Evolutionary conservation across 2,113 vertebrate species (phyloP).

Genomic region (Amblyopsis rosae): DNA sequence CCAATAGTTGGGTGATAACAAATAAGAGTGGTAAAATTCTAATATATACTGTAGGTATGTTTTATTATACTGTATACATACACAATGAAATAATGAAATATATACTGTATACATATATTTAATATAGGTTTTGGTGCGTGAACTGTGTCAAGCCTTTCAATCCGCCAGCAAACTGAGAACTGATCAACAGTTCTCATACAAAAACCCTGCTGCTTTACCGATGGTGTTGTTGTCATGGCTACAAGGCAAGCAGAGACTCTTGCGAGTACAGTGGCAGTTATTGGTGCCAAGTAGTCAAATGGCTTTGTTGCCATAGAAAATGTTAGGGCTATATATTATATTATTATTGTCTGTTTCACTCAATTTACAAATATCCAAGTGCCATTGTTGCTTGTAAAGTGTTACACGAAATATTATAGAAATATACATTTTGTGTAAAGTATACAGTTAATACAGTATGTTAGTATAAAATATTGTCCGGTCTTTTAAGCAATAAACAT

Average conservation of each 20-base stretch:
- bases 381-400: no score
- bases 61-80: not conserved
- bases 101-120: not conserved
- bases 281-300: conserved; percentile 42
- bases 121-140: no score
- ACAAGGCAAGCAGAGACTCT: conserved; percentile 17
- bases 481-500: no score
- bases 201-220: conserved; percentile 14
- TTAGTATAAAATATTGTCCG: no score
- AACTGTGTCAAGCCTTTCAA: no score
- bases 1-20: not conserved
- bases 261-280: conserved; percentile 19
- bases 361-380: no score
- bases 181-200: conserved; percentile 11
- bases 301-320: conserved; percentile 49
- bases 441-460: no score
- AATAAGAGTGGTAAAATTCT: not conserved
- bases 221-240: conserved; percentile 32
- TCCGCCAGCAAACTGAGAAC: not conserved
- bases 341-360: not conserved
- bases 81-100: not conserved
- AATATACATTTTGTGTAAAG: no score
- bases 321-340: conserved; percentile 2
- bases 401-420: no score
- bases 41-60: no score